Conservation (phyloP, 2,797 vertebrate species). For the Anguilla pacifica region DNA sequence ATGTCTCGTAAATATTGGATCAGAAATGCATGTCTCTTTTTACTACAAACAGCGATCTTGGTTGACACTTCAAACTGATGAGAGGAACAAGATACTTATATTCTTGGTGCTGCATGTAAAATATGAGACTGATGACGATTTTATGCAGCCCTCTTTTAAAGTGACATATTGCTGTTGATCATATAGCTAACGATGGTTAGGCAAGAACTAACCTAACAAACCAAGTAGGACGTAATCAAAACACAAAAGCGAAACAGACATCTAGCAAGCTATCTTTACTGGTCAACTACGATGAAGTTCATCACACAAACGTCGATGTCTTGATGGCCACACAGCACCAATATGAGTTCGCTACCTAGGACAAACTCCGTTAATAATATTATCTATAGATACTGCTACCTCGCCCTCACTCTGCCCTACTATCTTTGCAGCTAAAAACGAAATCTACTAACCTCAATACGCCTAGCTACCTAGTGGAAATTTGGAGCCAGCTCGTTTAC, state of each 20-base stretch:
- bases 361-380: neutral
- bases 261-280: neutral
- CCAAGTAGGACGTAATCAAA: neutral
- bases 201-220: neutral
- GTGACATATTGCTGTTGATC: neutral
- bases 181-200: neutral
- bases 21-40: constrained; percentile 4
- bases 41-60: neutral
- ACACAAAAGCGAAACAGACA: neutral
- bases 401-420: neutral
- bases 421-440: neutral
- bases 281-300: neutral
- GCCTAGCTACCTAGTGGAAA: neutral
- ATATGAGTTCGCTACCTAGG: neutral
- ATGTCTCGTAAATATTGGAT: constrained; percentile 14
- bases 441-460: neutral
- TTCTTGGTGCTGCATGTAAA: neutral
- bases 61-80: neutral
- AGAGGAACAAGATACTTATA: neutral
- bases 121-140: neutral
- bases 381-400: neutral
- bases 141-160: neutral
- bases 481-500: neutral
- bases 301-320: neutral
- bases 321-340: neutral